Base-by-base conservation (phyloP, 2,797 vertebrate genomes). In the Distichodus sexfasciatus region DNA sequence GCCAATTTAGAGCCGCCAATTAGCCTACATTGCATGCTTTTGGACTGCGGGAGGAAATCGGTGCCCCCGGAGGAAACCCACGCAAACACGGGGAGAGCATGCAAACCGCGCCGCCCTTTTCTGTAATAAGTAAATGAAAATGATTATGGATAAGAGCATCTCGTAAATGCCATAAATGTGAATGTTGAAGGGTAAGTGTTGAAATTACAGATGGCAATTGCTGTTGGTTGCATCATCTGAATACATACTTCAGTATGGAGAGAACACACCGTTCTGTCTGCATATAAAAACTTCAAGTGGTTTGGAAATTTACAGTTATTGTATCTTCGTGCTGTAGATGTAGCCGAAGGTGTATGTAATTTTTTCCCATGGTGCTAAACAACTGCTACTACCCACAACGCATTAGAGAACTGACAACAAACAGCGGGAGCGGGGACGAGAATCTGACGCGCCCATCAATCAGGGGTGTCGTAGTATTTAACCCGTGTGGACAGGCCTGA, bases 401-500 rank as follows among this genome's bases (percentile, higher is more conserved):
- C 12, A 23, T 14, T 23, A 28, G 33, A 28, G 36, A n/a, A 62
- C n/a, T 33, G 58, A 33, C 57, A 70, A 36, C 17, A 15, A n/a
- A n/a, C n/a, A n/a, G n/a, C n/a, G n/a, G n/a, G n/a, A n/a, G n/a
- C n/a, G n/a, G n/a, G n/a, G 17, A 54, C 26, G 50, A 33, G 14
- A 51, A 4, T 21, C 59, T 40, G 7, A 61, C 69, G 54, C 21
- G 48, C 6, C 59, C 71, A 78, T 81, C 74, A 64, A 61, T 81
- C 76, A 76, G 29, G 36, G 28, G n/a, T 50, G 50, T 59, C 14
- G 43, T 59, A 40, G 66, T 79, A 74, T 72, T 81, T 81, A 81
- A 79, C 68, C 47, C 58, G 46, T 65, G 44, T 57, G 62, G 71
- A 76, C 72, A 54, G 67, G 64, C 62, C 50, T n/a, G 59, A 71